Base-by-base conservation (phyloP, 2,113 vertebrate species). In the Pogonocichla stellata region DNA sequence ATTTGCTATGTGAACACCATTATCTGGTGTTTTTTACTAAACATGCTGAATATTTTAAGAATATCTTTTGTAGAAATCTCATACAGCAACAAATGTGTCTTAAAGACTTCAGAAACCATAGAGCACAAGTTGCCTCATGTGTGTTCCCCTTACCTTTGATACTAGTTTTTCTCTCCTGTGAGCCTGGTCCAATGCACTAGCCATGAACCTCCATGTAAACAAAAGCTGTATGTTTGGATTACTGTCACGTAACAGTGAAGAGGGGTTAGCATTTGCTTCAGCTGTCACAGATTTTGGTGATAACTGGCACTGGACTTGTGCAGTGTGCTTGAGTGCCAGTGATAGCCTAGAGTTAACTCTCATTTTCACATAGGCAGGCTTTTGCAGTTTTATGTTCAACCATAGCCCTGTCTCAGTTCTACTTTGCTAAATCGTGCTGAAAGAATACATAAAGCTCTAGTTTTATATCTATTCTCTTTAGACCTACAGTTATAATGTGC, bases 191-290 rank as follows among this genome's bases (percentile, higher is more conserved):
- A 69, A 0, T 47, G 67, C 72, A 45, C 79, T 86, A 90, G 77
- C 94, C 70, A 38, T 94, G 85, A 93, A 87, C 92, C 61, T 93
- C 36, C 47, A 6, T 60, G 88, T 85, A 88, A 92, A 90, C 65
- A 96, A 36, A 73, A 60, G 3, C 23, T 34, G 53, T 85, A 23
- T 93, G 45, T 69, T 95, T 51, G 77, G 60, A 9, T 53, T 78
- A 50, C 64, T 92, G 69, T 75, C 93, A 81, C 1, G 0, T 42
- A 78, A 33, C 40, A 24, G 51, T 50, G 19, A 73, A 40, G 64
- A 56, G 56, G 19, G 43, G 56, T 66, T 67, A 74, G 36, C 6
- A 3, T 71, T 86, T 90, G 56, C 36, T 53, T 14, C 34, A 20
- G 53, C 40, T 84, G n/a, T 38, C 23, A 2, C 15, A 53, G 75